Evolutionary conservation across 2,113 vertebrate species (phyloP), one percentile per base, ranked within the genome.

Genomic region (Scomber scombrus): DNA sequence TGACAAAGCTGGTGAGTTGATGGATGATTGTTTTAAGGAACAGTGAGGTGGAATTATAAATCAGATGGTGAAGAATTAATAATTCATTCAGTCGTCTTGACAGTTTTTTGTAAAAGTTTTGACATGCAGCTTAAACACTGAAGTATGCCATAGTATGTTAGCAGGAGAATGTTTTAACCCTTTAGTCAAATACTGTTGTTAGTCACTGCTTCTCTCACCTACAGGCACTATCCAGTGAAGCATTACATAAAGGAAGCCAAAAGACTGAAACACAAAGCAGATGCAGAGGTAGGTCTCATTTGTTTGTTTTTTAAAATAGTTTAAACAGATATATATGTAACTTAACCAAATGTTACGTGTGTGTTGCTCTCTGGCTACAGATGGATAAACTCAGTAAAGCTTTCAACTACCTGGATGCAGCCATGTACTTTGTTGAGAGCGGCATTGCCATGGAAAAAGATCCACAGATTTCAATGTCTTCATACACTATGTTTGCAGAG

Each of bases 181-280:
- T 34, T 34, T 34, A 7, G 4, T 34, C 5, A 7, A 7, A 34
- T 7, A 34, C 8, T 7, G 15, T 18, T 47, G 34, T 62, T 47
- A 9, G 1, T n/a, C 16, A 5, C 21, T 55, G 14, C 13, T 9
- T 40, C 9, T 56, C 18, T 63, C 29, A 0, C 43, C 57, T 50
- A 31, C 85, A 99, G 98, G 84, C 93, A 92, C 40, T 85, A 94
- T 82, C 89, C 96, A 3, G 89, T 96, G 15, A 97, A 98, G 77
- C 91, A 97, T 87, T 96, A 97, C 84, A 94, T 99, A 52, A 97
- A 96, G 85, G 97, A 98, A 90, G 98, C 98, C 75, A 98, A 97
- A 88, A 97, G 80, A 84, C 91, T 99, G 84, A 99, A 99, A 95
- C 96, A 97, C 93, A 97, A 95, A 94, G 98, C 98, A n/a, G 98